Evolutionary conservation across 1,140 invertebrate genomes (phyloP).

Genomic region (Drosophila azteca): DNA sequence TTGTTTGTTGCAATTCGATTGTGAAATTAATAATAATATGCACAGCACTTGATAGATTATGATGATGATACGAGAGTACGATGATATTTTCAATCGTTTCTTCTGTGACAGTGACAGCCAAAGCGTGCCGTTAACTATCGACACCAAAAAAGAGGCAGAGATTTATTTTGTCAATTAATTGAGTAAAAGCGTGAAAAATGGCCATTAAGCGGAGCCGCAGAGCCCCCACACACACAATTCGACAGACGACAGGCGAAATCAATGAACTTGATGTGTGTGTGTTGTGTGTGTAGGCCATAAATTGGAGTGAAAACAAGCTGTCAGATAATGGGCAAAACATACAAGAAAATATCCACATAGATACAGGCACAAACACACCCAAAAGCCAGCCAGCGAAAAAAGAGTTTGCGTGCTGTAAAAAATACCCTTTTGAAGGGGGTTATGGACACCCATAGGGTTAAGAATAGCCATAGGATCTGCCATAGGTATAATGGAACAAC

Average conservation of each 20-base stretch:
- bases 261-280: slow-evolving; percentile 69
- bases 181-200: slow-evolving; percentile 68
- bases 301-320: slow-evolving; percentile 72
- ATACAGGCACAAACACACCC: not conserved
- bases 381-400: slow-evolving; percentile 38
- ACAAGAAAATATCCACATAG: slow-evolving; percentile 6
- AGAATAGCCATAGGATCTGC: too few relatives aligned
- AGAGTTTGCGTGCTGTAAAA: slow-evolving; percentile 58
- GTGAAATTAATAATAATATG: slow-evolving; percentile 27
- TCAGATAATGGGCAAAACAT: slow-evolving; percentile 47
- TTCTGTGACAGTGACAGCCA: not conserved
- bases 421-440: slow-evolving; percentile 6
- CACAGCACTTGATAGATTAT: slow-evolving; percentile 29
- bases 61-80: not conserved
- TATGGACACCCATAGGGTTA: too few relatives aligned
- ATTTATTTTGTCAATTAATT: slow-evolving; percentile 54
- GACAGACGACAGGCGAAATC: slow-evolving; percentile 48
- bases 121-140: slow-evolving; percentile 31
- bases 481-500: too few relatives aligned
- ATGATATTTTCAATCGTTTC: slow-evolving; percentile 6
- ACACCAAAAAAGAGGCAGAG: slow-evolving; percentile 23
- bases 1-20: slow-evolving; percentile 18
- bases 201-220: slow-evolving; percentile 36
- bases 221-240: slow-evolving; percentile 30
- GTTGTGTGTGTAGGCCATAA: slow-evolving; percentile 64